Evolutionary conservation across 2,797 vertebrate genomes (phyloP), one percentile per base, ranked within the genome.

Genomic region (Sebastes miniatus): DNA sequence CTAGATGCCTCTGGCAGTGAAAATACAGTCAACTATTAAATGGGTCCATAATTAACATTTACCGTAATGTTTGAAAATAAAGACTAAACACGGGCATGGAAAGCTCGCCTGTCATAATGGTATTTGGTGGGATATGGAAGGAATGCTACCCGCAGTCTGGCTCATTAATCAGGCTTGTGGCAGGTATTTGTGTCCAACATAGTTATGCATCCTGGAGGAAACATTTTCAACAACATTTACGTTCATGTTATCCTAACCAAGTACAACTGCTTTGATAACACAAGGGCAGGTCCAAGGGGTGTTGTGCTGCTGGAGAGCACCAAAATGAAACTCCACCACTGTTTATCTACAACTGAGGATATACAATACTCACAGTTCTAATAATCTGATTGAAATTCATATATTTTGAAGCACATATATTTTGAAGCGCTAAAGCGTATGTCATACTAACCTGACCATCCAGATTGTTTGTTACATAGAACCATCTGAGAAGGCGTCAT

Each of bases 31-130:
- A 84, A 68, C 71, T 77, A 85, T 85, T 83, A 87, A 88, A 84
- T 69, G 57, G 62, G 54, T 56, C 67, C 76, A 92, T 92, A 90
- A 94, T 92, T 93, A 90, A 93, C 83, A 83, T 94, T 92, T 89
- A 86, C 56, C 80, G 78, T 84, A 81, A 69, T 77, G 89, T 88
- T 91, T 83, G 81, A 86, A 90, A 89, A 92, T 79, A 85, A 90
- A 90, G 78, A 83, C 92, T 91, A 91, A 95, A 96, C 91, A 90
- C 85, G 93, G 94, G 76, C 93, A 93, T 77, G 92, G 92, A 94
- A 94, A 88, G 84, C 73, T 76, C 71, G 84, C 72, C 85, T 80
- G 85, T 89, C 87, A 70, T 70, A 13, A n/a, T 57, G 83, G 81
- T 83, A 90, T 93, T 87, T 83, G 85, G 54, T 69, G 76, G 77